A percentile compares a stretch with the other conserved stretches of the same genome.
Evolutionary conservation across 2,113 vertebrate species (phyloP).

Genomic region (Alces alces): DNA sequence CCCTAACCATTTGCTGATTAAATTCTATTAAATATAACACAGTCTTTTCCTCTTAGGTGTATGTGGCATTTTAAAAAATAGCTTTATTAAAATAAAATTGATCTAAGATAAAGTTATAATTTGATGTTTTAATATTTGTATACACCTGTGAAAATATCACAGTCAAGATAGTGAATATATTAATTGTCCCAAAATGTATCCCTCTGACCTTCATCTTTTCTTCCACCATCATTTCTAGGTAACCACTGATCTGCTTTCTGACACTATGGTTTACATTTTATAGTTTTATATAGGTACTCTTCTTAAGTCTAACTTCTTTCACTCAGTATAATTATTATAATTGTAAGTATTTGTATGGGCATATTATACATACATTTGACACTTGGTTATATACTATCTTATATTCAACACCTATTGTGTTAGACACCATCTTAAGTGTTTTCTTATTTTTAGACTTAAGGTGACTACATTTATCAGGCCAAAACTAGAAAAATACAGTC

Average conservation of each 20-base stretch:
- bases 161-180: background rate
- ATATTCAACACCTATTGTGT: background rate
- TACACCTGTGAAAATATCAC: constrained; percentile 4
- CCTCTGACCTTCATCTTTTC: background rate
- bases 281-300: background rate
- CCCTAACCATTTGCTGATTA: background rate
- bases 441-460: constrained; percentile 33
- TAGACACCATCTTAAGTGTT: background rate
- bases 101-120: background rate
- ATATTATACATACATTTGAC: background rate
- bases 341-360: background rate
- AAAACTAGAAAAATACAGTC: constrained; percentile 7
- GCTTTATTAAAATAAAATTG: background rate
- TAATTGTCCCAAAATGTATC: background rate
- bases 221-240: background rate
- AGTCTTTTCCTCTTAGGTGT: background rate
- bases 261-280: background rate
- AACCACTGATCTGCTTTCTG: background rate
- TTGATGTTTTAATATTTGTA: constrained; percentile 13
- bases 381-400: background rate
- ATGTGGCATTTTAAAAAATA: background rate
- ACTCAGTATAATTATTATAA: background rate
- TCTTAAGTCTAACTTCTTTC: background rate
- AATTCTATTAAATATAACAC: background rate
- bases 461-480: background rate